Percentiles rank a stretch among this genome's conserved stretches.
phyloP scores from a whole-genome alignment of 2,797 vertebrate species.

The Prunella strophiata region DNA sequence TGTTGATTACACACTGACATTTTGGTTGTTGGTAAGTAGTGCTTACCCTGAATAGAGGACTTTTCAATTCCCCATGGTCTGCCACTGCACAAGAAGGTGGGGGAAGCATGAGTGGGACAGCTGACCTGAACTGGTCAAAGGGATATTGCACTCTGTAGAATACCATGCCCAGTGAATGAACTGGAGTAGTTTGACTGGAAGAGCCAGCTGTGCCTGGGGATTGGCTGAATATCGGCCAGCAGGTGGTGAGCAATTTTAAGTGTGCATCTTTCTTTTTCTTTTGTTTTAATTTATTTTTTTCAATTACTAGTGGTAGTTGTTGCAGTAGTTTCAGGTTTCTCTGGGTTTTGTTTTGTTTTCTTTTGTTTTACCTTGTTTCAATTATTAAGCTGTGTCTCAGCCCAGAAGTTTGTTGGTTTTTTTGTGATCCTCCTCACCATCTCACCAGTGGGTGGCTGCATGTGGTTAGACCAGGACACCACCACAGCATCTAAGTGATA shows the following conservation, averaged over 20 bases:
- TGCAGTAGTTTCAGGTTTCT: background rate
- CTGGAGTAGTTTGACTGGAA: background rate
- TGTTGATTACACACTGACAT: background rate
- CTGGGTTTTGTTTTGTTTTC: background rate
- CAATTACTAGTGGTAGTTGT: background rate
- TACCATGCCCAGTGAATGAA: background rate
- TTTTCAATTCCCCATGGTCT: background rate
- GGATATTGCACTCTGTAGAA: background rate
- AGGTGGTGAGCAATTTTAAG: background rate
- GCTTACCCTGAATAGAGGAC: background rate
- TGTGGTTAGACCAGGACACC: background rate
- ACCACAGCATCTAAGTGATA: background rate
- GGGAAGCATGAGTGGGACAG: background rate
- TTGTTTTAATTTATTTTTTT: background rate
- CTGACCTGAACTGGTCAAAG: background rate
- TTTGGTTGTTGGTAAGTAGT: background rate
- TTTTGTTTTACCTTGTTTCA: background rate
- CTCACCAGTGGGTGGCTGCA: background rate
- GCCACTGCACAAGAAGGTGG: background rate
- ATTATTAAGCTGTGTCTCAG: fast-evolving
- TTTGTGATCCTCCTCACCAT: fast-evolving
- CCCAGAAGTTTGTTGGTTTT: fast-evolving
- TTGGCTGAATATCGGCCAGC: background rate
- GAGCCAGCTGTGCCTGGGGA: background rate
- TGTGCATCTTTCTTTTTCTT: fast-evolving